phyloP scores from a whole-genome alignment of 2,888 invertebrate genomes.

The Dasypolia templi region DNA sequence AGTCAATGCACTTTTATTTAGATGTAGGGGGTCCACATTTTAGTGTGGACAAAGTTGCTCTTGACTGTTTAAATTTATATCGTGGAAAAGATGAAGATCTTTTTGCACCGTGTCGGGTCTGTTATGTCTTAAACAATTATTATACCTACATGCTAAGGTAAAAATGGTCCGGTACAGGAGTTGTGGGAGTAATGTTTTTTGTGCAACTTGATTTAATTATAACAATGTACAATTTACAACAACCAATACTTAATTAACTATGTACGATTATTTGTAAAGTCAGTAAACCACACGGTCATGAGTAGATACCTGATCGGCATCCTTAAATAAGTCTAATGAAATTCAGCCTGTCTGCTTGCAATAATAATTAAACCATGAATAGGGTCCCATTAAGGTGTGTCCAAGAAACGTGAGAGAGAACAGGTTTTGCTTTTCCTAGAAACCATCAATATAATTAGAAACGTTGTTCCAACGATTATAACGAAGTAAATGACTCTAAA shows the following conservation, averaged over 20 bases:
- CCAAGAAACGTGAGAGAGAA: not conserved
- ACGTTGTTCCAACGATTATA: not conserved
- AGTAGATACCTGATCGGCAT: not conserved
- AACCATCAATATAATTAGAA: slow-evolving; percentile 11
- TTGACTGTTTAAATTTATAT: not conserved
- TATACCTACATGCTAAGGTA: no score
- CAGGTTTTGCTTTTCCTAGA: not conserved
- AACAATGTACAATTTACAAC: not conserved
- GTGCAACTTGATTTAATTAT: not conserved
- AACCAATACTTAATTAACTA: not conserved
- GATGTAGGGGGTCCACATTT: no score
- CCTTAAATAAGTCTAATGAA: not conserved
- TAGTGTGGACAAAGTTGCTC: not conserved
- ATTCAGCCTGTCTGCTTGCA: not conserved
- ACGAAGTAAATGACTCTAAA: slow-evolving; percentile 13
- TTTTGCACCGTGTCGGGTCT: not conserved
- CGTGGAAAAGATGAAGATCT: not conserved
- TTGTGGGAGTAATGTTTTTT: not conserved
- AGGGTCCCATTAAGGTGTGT: not conserved
- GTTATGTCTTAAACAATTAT: not conserved
- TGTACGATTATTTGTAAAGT: not conserved
- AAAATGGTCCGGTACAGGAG: not conserved
- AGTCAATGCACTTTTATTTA: slow-evolving; percentile 65
- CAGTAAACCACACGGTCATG: not conserved
- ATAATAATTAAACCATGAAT: not conserved